phyloP scores from a whole-genome alignment of 1,140 invertebrate genomes.

The Schlechtendalia chinensis region DNA sequence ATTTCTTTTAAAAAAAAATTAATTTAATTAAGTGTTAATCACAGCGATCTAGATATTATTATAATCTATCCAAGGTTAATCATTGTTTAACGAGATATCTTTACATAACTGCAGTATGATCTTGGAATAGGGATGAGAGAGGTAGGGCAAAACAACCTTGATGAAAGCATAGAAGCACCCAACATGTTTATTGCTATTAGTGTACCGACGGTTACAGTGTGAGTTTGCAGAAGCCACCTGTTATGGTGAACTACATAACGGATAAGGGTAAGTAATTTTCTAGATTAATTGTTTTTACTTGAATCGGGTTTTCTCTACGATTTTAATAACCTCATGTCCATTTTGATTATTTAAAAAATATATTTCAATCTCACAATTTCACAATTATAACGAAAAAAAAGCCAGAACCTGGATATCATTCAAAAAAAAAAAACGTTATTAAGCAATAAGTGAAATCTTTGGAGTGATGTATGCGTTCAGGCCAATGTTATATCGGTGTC shows the following conservation, averaged over 20 bases:
- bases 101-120: constrained; percentile 20
- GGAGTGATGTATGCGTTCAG: neutral
- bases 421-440: neutral
- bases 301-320: too few species aligned
- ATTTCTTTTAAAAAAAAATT: neutral
- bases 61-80: constrained; percentile 28
- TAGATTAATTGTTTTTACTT: neutral
- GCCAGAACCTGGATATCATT: neutral
- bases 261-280: constrained; percentile 35
- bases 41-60: constrained; percentile 28
- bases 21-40: neutral
- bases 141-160: constrained; percentile 46
- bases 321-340: too few species aligned
- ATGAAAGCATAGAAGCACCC: constrained; percentile 47
- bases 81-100: constrained; percentile 25
- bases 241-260: neutral
- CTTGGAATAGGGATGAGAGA: constrained; percentile 46
- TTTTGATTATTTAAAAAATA: too few species aligned
- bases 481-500: neutral
- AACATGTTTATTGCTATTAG: constrained; percentile 37
- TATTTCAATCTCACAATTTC: neutral
- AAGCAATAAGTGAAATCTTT: constrained; percentile 45
- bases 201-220: constrained; percentile 8
- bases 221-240: constrained; percentile 13
- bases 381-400: neutral